Percentiles rank a stretch among this genome's conserved stretches.
Evolutionary conservation across 1,140 invertebrate species (phyloP).

Genomic region (Diachasmimorpha longicaudata): DNA sequence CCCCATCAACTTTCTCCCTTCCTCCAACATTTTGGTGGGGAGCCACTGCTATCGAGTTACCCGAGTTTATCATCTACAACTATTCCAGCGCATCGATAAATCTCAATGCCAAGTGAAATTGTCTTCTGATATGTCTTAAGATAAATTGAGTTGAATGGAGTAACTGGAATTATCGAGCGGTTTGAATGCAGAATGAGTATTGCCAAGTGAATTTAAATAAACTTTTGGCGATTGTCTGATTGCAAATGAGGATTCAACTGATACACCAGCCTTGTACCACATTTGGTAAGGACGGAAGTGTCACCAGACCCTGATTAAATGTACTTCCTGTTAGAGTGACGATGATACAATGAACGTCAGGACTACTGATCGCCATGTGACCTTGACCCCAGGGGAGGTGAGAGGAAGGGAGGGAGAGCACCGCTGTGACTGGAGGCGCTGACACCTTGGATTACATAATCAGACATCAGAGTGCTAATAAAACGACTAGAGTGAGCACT

Average conservation of each 20-base stretch:
- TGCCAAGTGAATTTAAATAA: not conserved
- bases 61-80: not conserved
- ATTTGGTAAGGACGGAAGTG: not conserved
- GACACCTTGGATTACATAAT: too few relatives aligned
- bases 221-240: not conserved
- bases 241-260: not conserved
- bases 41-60: not conserved
- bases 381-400: too few relatives aligned
- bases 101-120: not conserved
- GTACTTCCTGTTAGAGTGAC: not conserved
- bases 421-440: too few relatives aligned
- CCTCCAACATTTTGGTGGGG: not conserved
- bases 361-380: too few relatives aligned
- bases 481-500: too few relatives aligned
- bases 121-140: not conserved
- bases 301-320: not conserved
- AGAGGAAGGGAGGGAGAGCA: too few relatives aligned
- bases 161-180: not conserved
- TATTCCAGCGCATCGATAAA: too few relatives aligned
- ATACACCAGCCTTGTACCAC: not conserved
- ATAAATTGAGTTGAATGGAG: not conserved
- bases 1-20: not conserved
- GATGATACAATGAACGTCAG: not conserved
- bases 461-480: too few relatives aligned
- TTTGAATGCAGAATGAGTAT: not conserved